Evolutionary conservation across 2,888 invertebrate species (phyloP).

Genomic region (Xanthia icteritia): DNA sequence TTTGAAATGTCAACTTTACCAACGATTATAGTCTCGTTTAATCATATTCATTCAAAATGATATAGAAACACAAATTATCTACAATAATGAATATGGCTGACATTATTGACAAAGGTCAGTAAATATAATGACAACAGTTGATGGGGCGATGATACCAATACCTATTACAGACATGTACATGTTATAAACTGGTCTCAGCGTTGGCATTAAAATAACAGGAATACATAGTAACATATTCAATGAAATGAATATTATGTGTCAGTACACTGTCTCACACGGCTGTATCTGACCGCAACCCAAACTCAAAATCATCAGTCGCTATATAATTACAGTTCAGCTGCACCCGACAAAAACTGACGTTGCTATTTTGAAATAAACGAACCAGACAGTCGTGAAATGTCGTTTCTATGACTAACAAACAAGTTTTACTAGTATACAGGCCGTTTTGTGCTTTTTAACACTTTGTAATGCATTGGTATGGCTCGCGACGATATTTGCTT

Average conservation of each 20-base stretch:
- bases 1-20: constrained; percentile 4
- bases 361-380: constrained; percentile 58
- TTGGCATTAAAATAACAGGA: constrained; percentile 26
- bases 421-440: constrained; percentile 39
- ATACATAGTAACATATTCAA: constrained; percentile 31
- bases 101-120: constrained; percentile 53
- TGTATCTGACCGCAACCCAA: constrained; percentile 12
- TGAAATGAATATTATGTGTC: constrained; percentile 31
- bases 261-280: constrained; percentile 10
- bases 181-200: constrained; percentile 37
- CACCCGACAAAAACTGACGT: constrained; percentile 50
- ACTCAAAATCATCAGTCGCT: constrained; percentile 45
- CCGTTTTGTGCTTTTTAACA: constrained; percentile 48
- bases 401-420: constrained; percentile 60
- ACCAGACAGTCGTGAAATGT: constrained; percentile 58
- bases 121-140: constrained; percentile 44
- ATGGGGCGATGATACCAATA: constrained; percentile 45
- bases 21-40: not conserved
- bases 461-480: constrained; percentile 30
- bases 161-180: constrained; percentile 11
- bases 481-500: constrained; percentile 6
- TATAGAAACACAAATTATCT: constrained; percentile 22
- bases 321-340: constrained; percentile 38
- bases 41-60: constrained; percentile 4
- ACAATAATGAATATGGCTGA: constrained; percentile 28